Conservation (phyloP, 2,888 invertebrate genomes). For the Busseola fusca region DNA sequence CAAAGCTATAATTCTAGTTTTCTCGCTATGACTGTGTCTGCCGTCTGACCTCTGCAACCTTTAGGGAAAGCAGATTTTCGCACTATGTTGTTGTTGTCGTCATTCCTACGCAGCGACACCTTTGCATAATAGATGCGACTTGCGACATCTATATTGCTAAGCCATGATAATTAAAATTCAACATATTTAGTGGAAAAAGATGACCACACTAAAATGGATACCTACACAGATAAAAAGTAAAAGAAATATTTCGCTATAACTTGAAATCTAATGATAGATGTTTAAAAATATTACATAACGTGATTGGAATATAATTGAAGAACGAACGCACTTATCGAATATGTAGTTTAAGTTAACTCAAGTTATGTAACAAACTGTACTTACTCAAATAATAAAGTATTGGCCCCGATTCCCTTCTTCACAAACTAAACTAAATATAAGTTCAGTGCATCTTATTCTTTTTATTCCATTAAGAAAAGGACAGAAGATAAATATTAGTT, state of each 20-base stretch:
- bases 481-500: no score
- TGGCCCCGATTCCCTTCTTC: no score
- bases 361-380: neutral
- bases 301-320: neutral
- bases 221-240: neutral
- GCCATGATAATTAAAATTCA: neutral
- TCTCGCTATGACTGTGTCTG: neutral
- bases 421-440: no score
- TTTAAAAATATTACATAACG: neutral
- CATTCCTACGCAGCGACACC: conserved; percentile 7
- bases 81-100: conserved; percentile 11
- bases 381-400: neutral
- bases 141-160: neutral
- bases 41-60: conserved; percentile 26
- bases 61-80: conserved; percentile 37
- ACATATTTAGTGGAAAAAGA: neutral
- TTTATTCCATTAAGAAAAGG: no score
- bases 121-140: neutral
- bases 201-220: neutral
- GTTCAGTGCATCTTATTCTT: no score
- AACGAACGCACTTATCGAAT: neutral
- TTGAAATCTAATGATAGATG: neutral
- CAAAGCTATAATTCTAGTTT: conserved; percentile 6
- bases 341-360: neutral
- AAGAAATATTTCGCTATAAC: no score